Evolutionary conservation across 2,113 vertebrate species (phyloP).

Genomic region (Onychostruthus taczanowskii): DNA sequence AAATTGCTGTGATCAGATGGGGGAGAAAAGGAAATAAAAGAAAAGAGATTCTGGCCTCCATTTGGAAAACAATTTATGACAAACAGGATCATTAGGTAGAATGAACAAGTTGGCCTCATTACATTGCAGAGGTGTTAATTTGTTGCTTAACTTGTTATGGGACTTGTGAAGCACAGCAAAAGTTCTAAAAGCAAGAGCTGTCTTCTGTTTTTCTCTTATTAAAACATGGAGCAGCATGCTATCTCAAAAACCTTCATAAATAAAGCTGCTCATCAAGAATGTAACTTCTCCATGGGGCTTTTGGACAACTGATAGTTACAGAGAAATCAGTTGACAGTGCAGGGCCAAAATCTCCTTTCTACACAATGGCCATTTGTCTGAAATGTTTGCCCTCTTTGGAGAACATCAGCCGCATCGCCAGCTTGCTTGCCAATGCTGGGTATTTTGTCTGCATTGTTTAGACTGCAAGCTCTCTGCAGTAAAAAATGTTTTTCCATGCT

Average conservation of each 20-base stretch:
- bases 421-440: background rate
- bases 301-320: background rate
- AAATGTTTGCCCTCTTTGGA: background rate
- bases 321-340: background rate
- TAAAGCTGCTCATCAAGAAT: background rate
- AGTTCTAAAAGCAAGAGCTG: background rate
- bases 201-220: background rate
- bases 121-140: background rate
- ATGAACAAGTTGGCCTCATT: background rate
- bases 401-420: fast-evolving
- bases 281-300: background rate
- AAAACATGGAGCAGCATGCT: background rate
- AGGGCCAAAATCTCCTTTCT: conserved; percentile 14
- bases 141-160: background rate
- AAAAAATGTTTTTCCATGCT: background rate
- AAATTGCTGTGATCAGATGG: background rate
- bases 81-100: background rate
- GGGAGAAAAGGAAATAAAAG: background rate
- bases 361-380: background rate
- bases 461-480: background rate
- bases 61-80: background rate
- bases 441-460: background rate
- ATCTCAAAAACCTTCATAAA: background rate
- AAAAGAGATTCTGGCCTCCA: background rate
- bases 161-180: background rate